A percentile compares a stretch with the other conserved stretches of the same genome.
Evolutionary conservation across 2,888 invertebrate species (phyloP).

Genomic region (Melanchra persicariae): DNA sequence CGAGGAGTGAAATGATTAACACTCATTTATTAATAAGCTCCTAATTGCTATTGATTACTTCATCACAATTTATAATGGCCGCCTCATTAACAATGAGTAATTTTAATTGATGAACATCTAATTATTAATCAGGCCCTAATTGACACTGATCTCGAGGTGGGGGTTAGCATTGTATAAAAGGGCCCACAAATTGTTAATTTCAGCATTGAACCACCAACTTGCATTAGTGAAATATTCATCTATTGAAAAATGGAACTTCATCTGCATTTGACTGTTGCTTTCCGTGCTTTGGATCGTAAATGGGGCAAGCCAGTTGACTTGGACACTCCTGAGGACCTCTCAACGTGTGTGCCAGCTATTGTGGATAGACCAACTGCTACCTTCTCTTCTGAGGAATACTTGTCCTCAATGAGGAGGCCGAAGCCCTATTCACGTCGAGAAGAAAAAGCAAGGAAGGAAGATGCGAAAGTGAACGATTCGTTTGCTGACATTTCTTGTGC

Average conservation of each 20-base stretch:
- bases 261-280: constrained; percentile 78
- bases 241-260: constrained; percentile 77
- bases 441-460: constrained; percentile 47
- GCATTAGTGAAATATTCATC: constrained; percentile 11
- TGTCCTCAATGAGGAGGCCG: constrained; percentile 67
- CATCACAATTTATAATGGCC: no score
- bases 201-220: constrained; percentile 25
- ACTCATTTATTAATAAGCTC: no score
- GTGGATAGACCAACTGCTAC: constrained; percentile 74
- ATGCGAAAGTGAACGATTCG: constrained; percentile 68
- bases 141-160: constrained; percentile 1
- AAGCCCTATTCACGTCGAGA: constrained; percentile 69
- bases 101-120: neutral
- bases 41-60: no score
- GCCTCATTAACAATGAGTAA: no score
- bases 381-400: constrained; percentile 80
- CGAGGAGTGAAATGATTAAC: no score
- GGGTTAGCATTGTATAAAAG: constrained; percentile 45
- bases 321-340: constrained; percentile 67
- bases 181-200: constrained; percentile 4
- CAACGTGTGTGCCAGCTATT: constrained; percentile 71
- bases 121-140: neutral
- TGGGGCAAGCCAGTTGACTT: constrained; percentile 80
- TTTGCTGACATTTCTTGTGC: constrained; percentile 75
- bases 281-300: constrained; percentile 78